Evolutionary conservation across 2,888 invertebrate species (phyloP).

Genomic region (Plebejus argus): DNA sequence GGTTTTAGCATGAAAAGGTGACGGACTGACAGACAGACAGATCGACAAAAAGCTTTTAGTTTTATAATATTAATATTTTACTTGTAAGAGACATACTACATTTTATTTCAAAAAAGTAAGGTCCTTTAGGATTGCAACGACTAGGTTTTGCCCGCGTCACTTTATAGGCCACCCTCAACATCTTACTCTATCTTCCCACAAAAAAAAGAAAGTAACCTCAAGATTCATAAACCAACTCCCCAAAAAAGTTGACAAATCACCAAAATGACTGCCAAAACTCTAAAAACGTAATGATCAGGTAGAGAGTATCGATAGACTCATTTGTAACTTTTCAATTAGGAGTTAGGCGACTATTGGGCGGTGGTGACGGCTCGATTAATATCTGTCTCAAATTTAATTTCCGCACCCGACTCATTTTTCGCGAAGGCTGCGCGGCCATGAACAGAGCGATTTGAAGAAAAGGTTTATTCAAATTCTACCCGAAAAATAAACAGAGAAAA

Average conservation of each 20-base stretch:
- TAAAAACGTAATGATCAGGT: background rate
- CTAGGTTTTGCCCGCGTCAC: no score
- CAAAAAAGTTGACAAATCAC: background rate
- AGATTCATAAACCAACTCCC: background rate
- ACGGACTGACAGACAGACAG: no score
- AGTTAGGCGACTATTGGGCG: conserved; percentile 47
- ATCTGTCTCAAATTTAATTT: conserved; percentile 57
- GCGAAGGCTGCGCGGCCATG: conserved; percentile 35
- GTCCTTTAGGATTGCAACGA: no score
- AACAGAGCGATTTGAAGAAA: conserved; percentile 22
- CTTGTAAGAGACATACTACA: no score
- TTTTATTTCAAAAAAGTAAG: no score
- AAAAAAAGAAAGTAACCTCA: background rate
- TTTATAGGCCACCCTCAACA: no score
- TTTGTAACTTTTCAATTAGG: conserved; percentile 42
- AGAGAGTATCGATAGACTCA: conserved; percentile 27
- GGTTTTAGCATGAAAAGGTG: no score
- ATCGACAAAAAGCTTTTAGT: no score
- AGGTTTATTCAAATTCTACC: background rate
- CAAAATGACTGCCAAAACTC: background rate
- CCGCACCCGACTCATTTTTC: conserved; percentile 52
- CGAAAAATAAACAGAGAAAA: no score
- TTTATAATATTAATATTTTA: no score
- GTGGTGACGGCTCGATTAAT: conserved; percentile 55
- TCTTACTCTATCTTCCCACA: no score